Evolutionary conservation across 2,113 vertebrate species (phyloP).

Genomic region (Gracilinanus agilis): DNA sequence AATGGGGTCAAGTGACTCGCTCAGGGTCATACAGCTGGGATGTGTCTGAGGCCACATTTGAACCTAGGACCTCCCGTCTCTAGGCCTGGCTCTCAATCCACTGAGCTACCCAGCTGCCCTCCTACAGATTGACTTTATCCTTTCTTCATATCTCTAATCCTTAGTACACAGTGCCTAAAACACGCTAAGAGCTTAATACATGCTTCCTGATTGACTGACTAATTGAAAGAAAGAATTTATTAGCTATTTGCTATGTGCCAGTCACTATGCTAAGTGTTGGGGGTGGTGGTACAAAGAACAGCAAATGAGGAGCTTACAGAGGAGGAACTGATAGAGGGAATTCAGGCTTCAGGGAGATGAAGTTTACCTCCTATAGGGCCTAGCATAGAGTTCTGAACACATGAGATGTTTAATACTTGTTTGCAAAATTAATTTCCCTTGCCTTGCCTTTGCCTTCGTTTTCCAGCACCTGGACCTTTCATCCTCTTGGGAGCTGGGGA

Average conservation of each 20-base stretch:
- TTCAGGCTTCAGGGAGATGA: background rate
- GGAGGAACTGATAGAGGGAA: background rate
- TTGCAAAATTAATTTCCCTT: background rate
- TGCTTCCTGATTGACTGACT: background rate
- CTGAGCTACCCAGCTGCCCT: no score
- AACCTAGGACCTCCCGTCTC: no score
- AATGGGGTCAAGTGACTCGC: no score
- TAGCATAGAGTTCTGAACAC: background rate
- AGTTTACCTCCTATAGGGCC: background rate
- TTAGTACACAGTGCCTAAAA: background rate
- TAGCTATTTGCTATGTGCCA: background rate
- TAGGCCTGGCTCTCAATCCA: no score
- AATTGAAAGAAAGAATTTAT: background rate
- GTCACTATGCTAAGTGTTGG: background rate
- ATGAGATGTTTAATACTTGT: background rate
- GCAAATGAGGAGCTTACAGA: background rate
- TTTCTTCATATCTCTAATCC: background rate
- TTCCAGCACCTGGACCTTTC: background rate
- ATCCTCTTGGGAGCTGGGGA: background rate
- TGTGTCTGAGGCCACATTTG: no score
- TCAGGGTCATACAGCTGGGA: no score
- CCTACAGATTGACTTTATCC: background rate
- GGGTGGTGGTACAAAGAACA: background rate
- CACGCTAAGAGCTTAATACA: background rate
- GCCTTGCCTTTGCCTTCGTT: background rate